These are phyloP conservation scores for Heteropelma amictum DNA, from an alignment of 2,888 invertebrate genomes.

Conservation along the genomic window DNA sequence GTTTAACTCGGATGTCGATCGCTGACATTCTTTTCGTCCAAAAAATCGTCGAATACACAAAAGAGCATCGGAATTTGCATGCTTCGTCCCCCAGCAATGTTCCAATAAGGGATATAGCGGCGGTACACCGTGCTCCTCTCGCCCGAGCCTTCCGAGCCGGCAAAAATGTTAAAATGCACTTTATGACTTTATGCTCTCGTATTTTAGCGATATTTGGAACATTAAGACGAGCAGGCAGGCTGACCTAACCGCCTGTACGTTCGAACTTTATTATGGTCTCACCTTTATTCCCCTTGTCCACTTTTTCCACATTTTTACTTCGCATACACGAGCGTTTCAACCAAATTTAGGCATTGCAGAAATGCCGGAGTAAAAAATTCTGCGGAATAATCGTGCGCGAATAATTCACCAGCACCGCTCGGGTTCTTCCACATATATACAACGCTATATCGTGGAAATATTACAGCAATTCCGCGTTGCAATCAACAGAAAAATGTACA, in stretches of 20 bases:
- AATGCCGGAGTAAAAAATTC: not conserved
- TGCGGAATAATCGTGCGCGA: not conserved
- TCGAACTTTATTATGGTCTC: slow-evolving; percentile 22
- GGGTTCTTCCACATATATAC: not conserved
- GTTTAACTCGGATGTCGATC: not conserved
- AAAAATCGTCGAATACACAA: slow-evolving; percentile 3
- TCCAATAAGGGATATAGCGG: slow-evolving; percentile 6
- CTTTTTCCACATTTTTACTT: slow-evolving; percentile 4
- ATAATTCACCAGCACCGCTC: not conserved
- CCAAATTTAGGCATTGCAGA: too few relatives aligned
- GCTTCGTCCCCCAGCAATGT: slow-evolving; percentile 50
- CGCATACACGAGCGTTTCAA: too few relatives aligned
- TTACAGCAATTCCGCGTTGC: too few relatives aligned
- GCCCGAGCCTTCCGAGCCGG: slow-evolving; percentile 8
- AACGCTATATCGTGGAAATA: not conserved
- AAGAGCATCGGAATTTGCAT: slow-evolving; percentile 64
- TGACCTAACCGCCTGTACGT: slow-evolving; percentile 64
- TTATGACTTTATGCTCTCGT: slow-evolving; percentile 70
- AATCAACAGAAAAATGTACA: too few relatives aligned
- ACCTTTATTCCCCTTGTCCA: not conserved
- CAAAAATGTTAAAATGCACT: slow-evolving; percentile 71
- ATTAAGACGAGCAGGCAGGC: slow-evolving; percentile 59
- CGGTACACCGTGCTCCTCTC: not conserved
- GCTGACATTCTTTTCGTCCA: not conserved
- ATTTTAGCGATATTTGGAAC: slow-evolving; percentile 72